phyloP scores from a whole-genome alignment of 2,113 vertebrate species.

The Phodopus roborovskii region DNA sequence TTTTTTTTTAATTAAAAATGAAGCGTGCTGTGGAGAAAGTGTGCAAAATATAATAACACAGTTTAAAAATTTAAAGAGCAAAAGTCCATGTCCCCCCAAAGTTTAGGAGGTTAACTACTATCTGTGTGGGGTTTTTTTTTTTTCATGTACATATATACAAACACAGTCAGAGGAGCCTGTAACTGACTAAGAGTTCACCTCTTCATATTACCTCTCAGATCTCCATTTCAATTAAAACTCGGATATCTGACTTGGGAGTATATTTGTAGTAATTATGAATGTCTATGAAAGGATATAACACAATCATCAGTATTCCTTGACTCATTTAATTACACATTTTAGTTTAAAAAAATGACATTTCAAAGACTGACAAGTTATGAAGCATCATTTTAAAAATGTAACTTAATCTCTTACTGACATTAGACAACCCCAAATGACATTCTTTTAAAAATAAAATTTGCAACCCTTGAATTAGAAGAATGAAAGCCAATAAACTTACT shows the following conservation, averaged over 20 bases:
- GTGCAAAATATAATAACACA: slow-evolving; percentile 1
- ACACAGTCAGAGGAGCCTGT: neutral
- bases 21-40: neutral
- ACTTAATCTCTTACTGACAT: slow-evolving; percentile 46
- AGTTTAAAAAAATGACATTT: slow-evolving; percentile 38
- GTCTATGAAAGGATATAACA: slow-evolving; percentile 19
- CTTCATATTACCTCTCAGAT: neutral
- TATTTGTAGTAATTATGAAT: slow-evolving; percentile 32
- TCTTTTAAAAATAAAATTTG: slow-evolving; percentile 14
- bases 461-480: slow-evolving; percentile 63
- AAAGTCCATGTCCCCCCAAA: neutral
- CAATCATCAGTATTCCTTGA: slow-evolving; percentile 16
- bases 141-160: neutral
- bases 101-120: neutral
- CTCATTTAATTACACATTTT: slow-evolving; percentile 31
- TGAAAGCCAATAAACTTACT: slow-evolving; percentile 89
- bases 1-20: neutral
- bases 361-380: slow-evolving; percentile 47
- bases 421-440: slow-evolving; percentile 24
- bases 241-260: neutral
- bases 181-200: neutral
- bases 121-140: neutral
- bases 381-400: slow-evolving; percentile 41
- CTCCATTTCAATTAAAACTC: neutral
- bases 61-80: slow-evolving; percentile 34